These are phyloP conservation scores for Poliocrania exsul DNA, from an alignment of 2,797 vertebrate species.

Conservation along the genomic window DNA sequence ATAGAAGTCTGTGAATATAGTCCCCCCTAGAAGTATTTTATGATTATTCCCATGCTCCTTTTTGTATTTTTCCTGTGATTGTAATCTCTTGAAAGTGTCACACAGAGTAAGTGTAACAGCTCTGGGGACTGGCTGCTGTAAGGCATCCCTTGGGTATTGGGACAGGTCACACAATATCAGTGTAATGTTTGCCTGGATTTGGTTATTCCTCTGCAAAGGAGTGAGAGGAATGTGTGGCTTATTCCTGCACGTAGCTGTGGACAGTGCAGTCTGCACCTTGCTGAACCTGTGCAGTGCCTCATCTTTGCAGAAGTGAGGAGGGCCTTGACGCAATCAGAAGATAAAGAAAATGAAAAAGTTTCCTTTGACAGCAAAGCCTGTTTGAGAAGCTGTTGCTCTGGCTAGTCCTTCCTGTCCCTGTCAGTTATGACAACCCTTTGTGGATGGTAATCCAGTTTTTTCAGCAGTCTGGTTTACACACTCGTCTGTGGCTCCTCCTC, in stretches of 20 bases:
- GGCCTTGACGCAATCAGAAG: neutral
- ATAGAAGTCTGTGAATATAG: neutral
- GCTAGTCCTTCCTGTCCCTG: neutral
- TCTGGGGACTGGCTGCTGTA: neutral
- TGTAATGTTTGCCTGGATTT: neutral
- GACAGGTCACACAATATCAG: neutral
- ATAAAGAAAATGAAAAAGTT: neutral
- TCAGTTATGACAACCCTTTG: neutral
- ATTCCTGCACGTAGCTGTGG: neutral
- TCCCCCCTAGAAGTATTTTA: neutral
- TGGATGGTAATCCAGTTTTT: neutral
- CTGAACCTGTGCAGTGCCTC: neutral
- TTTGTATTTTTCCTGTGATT: neutral
- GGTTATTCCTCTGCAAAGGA: neutral
- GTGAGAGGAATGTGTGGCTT: neutral
- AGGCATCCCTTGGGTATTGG: neutral
- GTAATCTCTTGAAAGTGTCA: neutral
- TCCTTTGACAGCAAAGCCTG: neutral
- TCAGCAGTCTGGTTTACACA: neutral
- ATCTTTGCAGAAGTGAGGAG: neutral
- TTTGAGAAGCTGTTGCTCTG: neutral
- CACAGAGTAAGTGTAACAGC: neutral
- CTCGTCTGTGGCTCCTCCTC: neutral
- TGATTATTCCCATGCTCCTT: neutral
- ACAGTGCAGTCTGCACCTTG: neutral